Conservation (phyloP, 1,140 invertebrate species). For the Copidosoma floridanum region DNA sequence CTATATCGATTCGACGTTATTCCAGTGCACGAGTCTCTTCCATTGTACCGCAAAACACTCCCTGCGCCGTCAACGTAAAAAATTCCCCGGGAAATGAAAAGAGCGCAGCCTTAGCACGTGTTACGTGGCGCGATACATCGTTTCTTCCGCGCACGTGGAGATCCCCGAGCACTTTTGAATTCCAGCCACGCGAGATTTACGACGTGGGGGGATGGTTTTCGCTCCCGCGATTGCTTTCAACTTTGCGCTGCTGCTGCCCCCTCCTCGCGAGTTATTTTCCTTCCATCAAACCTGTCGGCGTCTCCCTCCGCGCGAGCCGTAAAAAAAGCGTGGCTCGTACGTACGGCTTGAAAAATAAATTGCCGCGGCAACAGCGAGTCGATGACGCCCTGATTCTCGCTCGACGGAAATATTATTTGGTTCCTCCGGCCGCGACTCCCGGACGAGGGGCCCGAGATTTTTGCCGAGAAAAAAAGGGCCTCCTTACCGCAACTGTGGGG, state of each 20-base stretch:
- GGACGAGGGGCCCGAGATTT: too few relatives aligned
- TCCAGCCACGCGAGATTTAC: constrained; percentile 15
- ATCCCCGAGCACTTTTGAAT: constrained; percentile 10
- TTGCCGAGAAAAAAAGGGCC: too few relatives aligned
- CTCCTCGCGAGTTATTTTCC: constrained; percentile 6
- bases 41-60: too few relatives aligned
- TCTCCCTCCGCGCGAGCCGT: not conserved
- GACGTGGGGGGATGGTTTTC: constrained; percentile 11
- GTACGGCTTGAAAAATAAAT: constrained; percentile 16
- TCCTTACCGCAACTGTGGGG: too few relatives aligned
- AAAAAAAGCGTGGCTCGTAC: constrained; percentile 6
- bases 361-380: not conserved
- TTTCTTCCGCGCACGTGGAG: not conserved
- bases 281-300: constrained; percentile 6
- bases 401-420: constrained; percentile 19
- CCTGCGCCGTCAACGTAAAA: too few relatives aligned
- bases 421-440: too few relatives aligned
- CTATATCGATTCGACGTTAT: too few relatives aligned
- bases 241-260: not conserved
- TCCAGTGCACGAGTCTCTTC: too few relatives aligned
- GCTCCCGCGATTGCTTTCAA: constrained; percentile 13
- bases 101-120: too few relatives aligned
- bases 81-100: too few relatives aligned
- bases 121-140: not conserved
- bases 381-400: not conserved